Conservation (phyloP, 2,888 invertebrate genomes). For the Bhutanitis thaidina region DNA sequence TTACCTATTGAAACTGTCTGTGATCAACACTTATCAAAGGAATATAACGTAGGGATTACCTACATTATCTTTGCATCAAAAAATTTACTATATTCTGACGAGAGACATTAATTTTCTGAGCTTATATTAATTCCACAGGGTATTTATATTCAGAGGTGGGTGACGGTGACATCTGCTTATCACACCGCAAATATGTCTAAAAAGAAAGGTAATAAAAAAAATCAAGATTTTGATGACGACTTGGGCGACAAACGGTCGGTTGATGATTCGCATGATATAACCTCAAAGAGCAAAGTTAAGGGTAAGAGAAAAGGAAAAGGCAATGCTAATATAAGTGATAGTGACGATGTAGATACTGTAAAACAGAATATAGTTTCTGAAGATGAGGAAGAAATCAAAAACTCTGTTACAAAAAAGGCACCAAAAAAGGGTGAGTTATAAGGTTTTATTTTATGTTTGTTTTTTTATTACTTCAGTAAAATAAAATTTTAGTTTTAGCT, state of each 20-base stretch:
- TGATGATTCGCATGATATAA: constrained; percentile 60
- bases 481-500: constrained; percentile 34
- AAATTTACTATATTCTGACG: no score
- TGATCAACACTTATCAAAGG: no score
- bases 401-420: constrained; percentile 59
- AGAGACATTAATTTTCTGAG: no score
- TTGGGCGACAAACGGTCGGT: constrained; percentile 59
- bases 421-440: constrained; percentile 73
- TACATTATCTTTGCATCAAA: no score
- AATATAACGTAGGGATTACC: no score
- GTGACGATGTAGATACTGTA: constrained; percentile 50
- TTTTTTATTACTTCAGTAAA: neutral
- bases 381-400: constrained; percentile 61
- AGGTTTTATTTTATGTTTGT: neutral
- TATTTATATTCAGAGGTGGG: no score
- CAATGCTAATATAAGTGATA: constrained; percentile 67
- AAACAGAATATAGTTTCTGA: constrained; percentile 54
- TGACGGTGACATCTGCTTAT: no score
- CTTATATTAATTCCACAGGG: no score
- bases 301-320: constrained; percentile 73
- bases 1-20: no score
- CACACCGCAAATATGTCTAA: constrained; percentile 75
- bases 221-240: constrained; percentile 76
- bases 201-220: constrained; percentile 80
- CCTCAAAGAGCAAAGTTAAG: constrained; percentile 75